Base-by-base conservation (phyloP, 2,888 invertebrate genomes). In the Thalpophila matura region DNA sequence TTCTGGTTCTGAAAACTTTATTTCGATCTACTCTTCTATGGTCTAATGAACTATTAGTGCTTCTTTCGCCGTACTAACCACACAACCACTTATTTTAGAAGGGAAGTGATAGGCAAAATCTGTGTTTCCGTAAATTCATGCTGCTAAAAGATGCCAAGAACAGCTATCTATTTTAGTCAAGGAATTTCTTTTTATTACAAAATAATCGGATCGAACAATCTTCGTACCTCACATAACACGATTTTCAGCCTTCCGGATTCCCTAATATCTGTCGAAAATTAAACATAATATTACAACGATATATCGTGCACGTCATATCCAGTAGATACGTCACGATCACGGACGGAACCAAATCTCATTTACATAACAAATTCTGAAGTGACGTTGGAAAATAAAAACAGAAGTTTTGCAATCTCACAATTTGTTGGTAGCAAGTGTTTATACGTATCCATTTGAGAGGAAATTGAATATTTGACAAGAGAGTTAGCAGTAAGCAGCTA, bases 311-410 rank as follows among this genome's bases (percentile, higher is more conserved):
- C 51, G 57, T 72, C 77, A 46, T 12, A 51, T 18, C 1, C 67
- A 38, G 73, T 20, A 75, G 54, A 73, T 55, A 55, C 50, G 57
- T 55, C 67, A 66, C 66, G 73, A 76, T 59, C 56, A 18, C 16
- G 38, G 40, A 74, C 37, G 45, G 24, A 57, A 49, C 38, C 56
- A 26, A 35, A 75, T 72, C 60, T 66, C 67, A 73, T 74, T 77
- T 77, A 65, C 51, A 73, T 73, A 66, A 51, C 73, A 72, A 58
- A 74, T 72, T 61, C 27, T 24, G 20, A 61, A 51, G 47, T 22
- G 16, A 3, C 14, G 24, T 4, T 16, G 2, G 4, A 7, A 10
- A 42, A 22, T 16, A 46, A 18, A 24, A 5, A 1, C 33, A 69
- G 46, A 69, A 64, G 33, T n/a, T 14, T 1, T 20, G 12, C 2